These are phyloP conservation scores for Coenonympha glycerion DNA, from an alignment of 2,888 invertebrate genomes.

Conservation along the genomic window DNA sequence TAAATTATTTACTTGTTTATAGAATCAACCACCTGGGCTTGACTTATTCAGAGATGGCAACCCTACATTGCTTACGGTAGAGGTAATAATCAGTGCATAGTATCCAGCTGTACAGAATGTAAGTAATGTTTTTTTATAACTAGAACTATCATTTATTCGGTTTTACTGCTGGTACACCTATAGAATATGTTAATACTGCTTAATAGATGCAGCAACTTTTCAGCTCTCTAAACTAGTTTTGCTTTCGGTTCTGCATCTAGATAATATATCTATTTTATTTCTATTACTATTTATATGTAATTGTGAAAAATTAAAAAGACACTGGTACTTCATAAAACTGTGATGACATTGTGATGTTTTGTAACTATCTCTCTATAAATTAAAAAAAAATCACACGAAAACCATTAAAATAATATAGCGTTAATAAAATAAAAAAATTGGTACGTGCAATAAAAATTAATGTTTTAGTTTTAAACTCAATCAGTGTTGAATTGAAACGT, in stretches of 20 bases:
- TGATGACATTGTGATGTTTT: constrained; percentile 65
- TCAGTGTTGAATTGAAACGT: constrained; percentile 57
- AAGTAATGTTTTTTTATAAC: constrained; percentile 23
- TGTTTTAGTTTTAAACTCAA: constrained; percentile 43
- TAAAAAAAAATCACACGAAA: constrained; percentile 29
- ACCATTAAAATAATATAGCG: too few species aligned
- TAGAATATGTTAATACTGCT: constrained; percentile 55
- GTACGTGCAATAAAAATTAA: constrained; percentile 24
- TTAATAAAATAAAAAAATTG: constrained; percentile 25
- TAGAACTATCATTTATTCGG: constrained; percentile 19
- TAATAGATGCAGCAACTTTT: constrained; percentile 48
- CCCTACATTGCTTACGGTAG: constrained; percentile 2
- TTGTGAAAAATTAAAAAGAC: constrained; percentile 21
- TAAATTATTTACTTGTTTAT: too few species aligned
- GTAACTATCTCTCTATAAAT: constrained; percentile 12
- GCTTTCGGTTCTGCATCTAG: constrained; percentile 45
- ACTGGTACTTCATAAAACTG: constrained; percentile 33
- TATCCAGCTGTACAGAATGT: constrained; percentile 29
- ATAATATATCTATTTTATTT: constrained; percentile 18
- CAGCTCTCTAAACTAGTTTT: constrained; percentile 21
- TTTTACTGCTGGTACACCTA: constrained; percentile 28
- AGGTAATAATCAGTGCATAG: constrained; percentile 19
- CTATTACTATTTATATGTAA: constrained; percentile 12
- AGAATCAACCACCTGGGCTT: too few species aligned
- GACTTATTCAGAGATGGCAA: not conserved